Conservation (phyloP, 2,888 invertebrate genomes). For the Ochropleura plecta region DNA sequence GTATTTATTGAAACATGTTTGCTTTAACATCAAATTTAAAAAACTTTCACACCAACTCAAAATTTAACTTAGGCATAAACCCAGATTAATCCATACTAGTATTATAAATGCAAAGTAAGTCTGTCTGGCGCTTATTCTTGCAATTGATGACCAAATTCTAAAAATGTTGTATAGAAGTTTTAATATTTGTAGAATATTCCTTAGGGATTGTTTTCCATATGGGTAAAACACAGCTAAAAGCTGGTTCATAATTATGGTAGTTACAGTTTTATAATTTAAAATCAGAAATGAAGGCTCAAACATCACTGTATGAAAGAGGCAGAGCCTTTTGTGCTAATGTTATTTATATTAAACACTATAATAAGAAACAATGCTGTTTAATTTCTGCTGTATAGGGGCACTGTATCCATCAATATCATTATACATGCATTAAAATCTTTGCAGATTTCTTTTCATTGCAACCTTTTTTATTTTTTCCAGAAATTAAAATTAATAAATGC, state of each 20-base stretch:
- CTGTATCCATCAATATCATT: background rate
- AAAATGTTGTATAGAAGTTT: background rate
- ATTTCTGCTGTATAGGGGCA: background rate
- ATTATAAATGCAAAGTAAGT: background rate
- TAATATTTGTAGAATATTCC: background rate
- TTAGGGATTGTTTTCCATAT: background rate
- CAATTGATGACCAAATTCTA: background rate
- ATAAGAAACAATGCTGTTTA: conserved; percentile 29
- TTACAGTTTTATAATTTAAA: background rate
- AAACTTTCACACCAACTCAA: background rate
- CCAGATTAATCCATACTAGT: background rate
- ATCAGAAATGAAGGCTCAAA: background rate
- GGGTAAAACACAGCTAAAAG: background rate
- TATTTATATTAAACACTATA: conserved; percentile 9
- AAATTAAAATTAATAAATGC: conserved; percentile 59
- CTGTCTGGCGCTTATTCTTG: background rate
- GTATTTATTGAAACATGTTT: background rate
- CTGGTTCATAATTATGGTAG: background rate
- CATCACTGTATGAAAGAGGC: background rate
- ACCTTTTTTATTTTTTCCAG: conserved; percentile 62
- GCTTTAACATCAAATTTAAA: conserved; percentile 7
- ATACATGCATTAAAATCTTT: background rate
- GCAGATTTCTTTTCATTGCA: background rate
- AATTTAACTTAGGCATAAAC: background rate
- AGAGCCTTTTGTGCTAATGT: background rate